A percentile compares a stretch with the other conserved stretches of the same genome.
These are phyloP conservation scores for Andinoacara biseriatus DNA, from an alignment of 2,113 vertebrate genomes.

Conservation along the genomic window DNA sequence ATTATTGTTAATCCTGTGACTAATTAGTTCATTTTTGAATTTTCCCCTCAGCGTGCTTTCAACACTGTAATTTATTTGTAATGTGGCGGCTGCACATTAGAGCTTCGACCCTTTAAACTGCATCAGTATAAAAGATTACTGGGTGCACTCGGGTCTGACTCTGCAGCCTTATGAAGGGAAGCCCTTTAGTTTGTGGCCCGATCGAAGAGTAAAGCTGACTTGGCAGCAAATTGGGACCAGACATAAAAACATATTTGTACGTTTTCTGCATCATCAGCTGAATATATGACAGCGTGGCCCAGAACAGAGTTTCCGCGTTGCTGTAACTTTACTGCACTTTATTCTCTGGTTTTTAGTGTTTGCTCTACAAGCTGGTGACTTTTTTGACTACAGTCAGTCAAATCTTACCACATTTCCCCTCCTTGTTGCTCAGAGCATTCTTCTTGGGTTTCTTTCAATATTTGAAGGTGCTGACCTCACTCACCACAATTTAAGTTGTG, in stretches of 20 bases:
- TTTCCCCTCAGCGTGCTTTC: not conserved
- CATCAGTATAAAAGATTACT: not conserved
- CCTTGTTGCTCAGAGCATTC: not conserved
- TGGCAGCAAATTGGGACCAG: not conserved
- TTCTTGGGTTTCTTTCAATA: not conserved
- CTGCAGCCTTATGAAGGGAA: not conserved
- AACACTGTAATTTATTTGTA: not conserved
- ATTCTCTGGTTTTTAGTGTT: rapidly evolving
- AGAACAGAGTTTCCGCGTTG: no score
- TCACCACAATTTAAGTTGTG: not conserved
- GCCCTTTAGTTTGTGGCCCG: not conserved
- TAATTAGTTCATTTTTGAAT: not conserved
- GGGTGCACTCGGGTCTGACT: not conserved
- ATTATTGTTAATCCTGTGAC: no score
- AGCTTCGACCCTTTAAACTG: no score
- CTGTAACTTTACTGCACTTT: not conserved
- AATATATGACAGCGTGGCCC: no score
- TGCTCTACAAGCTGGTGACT: not conserved
- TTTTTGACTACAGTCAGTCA: not conserved
- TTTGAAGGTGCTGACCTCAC: not conserved
- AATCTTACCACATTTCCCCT: no score
- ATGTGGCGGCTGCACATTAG: not conserved
- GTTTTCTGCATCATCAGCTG: not conserved
- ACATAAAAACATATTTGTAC: not conserved
- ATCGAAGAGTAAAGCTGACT: not conserved